Evolutionary conservation across 2,888 invertebrate species (phyloP), one percentile per base, ranked within the genome.

Genomic region (Imbricaverruca yamaguchii): DNA sequence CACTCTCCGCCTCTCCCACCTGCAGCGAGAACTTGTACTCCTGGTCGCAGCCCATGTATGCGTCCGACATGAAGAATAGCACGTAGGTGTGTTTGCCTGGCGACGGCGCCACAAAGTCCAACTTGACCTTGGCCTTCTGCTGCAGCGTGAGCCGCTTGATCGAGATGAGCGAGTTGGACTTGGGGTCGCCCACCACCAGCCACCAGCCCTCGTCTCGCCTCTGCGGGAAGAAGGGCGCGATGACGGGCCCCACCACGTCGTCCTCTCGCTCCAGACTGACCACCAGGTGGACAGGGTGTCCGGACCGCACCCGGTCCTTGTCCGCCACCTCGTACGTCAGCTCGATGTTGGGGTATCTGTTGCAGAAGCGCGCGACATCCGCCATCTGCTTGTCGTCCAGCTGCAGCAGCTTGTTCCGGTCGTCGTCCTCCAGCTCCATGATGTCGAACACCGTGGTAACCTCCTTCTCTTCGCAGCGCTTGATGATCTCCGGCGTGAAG

Each of bases 41-140:
- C 88, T 99, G 99, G 90, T 99, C 99, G 86, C 98, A 99, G 13
- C 99, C 99, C 86, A 99, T 91, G 88, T 99, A 99, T 0, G 98
- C 94, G 88, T 99, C 99, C 85, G 97, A 97, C 97, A 99, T 99
- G 89, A 96, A 99, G 89, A 97, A 99, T 81, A 99, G 89, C 0
- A 95, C 96, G 88, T 97, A 98, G 21, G 83, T 83, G 74, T 83
- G 85, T 82, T 85, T 85, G 85, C 88, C 65, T 67, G 94, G 91
- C 83, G 92, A 91, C 0, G 97, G 97, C 57, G 97, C 97, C 63
- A 97, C 94, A 88, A 98, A 99, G 88, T 97, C 97, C 80, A 97
- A 89, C 81, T 92, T 91, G 23, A 92, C 93, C 86, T 93, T 93
- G 0, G 98, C 97, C 85, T 92, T 95, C 86, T 97, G 95, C 83